A percentile compares a stretch with the other conserved stretches of the same genome.
Evolutionary conservation across 2,888 invertebrate genomes (phyloP).

Genomic region (Ptycholaimellus sp.): DNA sequence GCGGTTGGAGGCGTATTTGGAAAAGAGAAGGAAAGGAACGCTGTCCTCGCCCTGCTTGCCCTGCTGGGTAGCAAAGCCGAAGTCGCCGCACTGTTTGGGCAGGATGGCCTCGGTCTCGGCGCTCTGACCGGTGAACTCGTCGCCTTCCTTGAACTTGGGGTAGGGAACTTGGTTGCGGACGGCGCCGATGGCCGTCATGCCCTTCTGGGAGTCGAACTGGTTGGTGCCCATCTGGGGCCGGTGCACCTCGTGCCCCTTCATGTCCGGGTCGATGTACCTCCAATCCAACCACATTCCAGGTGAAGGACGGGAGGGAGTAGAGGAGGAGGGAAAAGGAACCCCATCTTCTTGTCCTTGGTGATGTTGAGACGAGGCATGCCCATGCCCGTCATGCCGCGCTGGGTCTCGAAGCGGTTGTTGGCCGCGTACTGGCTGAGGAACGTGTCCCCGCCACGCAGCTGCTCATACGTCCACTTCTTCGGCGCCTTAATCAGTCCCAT

Average conservation of each 20-base stretch:
- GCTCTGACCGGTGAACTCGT: conserved; percentile 21
- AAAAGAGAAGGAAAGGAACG: too few species aligned
- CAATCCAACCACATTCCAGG: conserved; percentile 1
- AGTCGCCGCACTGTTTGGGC: conserved; percentile 24
- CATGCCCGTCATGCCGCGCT: conserved; percentile 21
- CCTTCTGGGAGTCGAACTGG: conserved; percentile 22
- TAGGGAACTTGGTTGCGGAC: conserved; percentile 14
- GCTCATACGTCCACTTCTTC: conserved; percentile 20
- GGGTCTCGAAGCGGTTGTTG: conserved; percentile 23
- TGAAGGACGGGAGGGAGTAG: not conserved
- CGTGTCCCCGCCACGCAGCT: conserved; percentile 20
- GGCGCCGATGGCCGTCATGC: conserved; percentile 21
- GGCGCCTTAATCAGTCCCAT: too few species aligned
- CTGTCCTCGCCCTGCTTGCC: too few species aligned
- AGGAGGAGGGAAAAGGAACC: conserved; percentile 8
- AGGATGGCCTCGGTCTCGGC: conserved; percentile 23
- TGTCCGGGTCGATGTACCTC: conserved; percentile 21
- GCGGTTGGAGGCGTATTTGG: too few species aligned
- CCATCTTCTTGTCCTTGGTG: conserved; percentile 21
- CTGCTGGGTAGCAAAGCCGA: conserved; percentile 20
- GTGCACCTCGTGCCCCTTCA: conserved; percentile 19
- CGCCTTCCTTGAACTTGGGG: too few species aligned
- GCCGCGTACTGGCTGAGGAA: conserved; percentile 21
- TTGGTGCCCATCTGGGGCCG: conserved; percentile 23
- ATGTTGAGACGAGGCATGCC: conserved; percentile 23